These are phyloP conservation scores for Lordiphosa mommai DNA, from an alignment of 1,140 invertebrate species.

Conservation along the genomic window DNA sequence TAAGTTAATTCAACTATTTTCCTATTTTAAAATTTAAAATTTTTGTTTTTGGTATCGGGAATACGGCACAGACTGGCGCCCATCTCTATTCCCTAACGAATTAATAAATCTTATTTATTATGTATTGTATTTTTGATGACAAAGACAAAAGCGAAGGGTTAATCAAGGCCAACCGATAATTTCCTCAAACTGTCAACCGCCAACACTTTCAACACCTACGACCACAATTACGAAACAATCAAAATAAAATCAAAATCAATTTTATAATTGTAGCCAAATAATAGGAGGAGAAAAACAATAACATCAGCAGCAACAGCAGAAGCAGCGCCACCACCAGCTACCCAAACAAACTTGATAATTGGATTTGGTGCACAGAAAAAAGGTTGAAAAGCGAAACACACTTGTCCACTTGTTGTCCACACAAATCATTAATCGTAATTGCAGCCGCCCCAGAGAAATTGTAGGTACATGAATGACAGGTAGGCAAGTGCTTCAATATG, in stretches of 20 bases:
- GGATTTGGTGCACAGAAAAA: constrained; percentile 27
- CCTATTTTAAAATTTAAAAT: too few relatives aligned
- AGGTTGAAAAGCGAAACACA: constrained; percentile 36
- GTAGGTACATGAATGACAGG: constrained; percentile 6
- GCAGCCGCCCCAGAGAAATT: constrained; percentile 44
- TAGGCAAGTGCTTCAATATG: background rate
- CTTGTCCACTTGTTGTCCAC: constrained; percentile 58
- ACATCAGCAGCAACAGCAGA: too few relatives aligned
- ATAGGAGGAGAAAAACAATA: constrained; percentile 10
- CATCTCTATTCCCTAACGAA: too few relatives aligned
- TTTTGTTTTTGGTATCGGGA: too few relatives aligned
- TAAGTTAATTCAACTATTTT: too few relatives aligned
- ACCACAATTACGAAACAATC: constrained; percentile 65
- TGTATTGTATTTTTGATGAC: background rate
- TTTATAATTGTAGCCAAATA: constrained; percentile 61
- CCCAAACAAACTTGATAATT: constrained; percentile 54
- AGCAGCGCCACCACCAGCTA: constrained; percentile 26
- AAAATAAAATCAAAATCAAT: constrained; percentile 51
- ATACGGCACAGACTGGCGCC: too few relatives aligned
- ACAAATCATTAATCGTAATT: constrained; percentile 66
- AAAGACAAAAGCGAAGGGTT: constrained; percentile 29
- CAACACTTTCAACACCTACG: constrained; percentile 63
- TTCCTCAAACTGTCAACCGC: constrained; percentile 48
- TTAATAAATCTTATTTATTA: too few relatives aligned
- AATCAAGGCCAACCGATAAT: constrained; percentile 43